Conservation (phyloP, 1,140 invertebrate species). For the Plutomurus gul region DNA sequence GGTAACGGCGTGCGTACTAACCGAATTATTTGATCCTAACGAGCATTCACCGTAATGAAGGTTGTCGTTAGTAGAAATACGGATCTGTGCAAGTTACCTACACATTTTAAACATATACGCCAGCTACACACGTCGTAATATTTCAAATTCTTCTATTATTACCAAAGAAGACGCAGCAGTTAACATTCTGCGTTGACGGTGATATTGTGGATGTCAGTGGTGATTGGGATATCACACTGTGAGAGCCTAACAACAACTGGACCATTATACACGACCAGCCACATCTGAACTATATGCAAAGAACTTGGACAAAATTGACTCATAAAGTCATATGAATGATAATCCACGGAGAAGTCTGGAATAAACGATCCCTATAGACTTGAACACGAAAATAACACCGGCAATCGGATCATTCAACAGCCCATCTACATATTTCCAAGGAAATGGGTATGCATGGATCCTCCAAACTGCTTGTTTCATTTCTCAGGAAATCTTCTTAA, state of each 20-base stretch:
- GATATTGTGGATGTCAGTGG: too few species aligned
- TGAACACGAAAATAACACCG: not conserved
- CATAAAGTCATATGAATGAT: constrained; percentile 10
- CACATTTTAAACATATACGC: not conserved
- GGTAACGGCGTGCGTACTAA: too few species aligned
- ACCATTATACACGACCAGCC: not conserved
- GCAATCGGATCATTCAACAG: constrained; percentile 18
- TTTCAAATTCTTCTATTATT: too few species aligned
- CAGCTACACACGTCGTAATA: not conserved
- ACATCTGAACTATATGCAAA: not conserved
- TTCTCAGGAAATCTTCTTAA: not conserved
- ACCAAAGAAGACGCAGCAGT: too few species aligned
- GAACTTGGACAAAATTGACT: constrained; percentile 4
- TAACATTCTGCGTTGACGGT: too few species aligned
- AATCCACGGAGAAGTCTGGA: constrained; percentile 9
- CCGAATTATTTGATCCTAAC: not conserved
- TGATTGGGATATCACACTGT: not conserved
- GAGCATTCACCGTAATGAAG: not conserved
- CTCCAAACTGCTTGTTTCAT: not conserved
- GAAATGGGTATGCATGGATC: not conserved
- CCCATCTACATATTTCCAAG: constrained; percentile 9
- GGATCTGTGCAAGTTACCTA: too few species aligned
- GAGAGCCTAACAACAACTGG: not conserved
- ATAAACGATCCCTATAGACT: constrained; percentile 11
- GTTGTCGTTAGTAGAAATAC: too few species aligned